Conservation (phyloP, 2,888 invertebrate genomes). For the Hemicrepidius hirtus region DNA sequence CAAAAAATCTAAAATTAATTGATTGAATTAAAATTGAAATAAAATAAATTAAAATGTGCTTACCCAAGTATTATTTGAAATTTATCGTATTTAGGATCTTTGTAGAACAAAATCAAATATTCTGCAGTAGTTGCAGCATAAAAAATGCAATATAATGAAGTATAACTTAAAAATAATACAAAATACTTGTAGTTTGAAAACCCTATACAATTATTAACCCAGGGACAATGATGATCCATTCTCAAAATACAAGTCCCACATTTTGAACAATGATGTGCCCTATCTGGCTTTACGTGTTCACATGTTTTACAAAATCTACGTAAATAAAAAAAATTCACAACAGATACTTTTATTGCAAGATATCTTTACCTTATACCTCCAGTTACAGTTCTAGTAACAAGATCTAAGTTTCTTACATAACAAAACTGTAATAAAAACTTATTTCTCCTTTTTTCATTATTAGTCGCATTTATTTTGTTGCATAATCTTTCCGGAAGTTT, state of each 20-base stretch:
- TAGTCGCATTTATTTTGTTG: constrained; percentile 84
- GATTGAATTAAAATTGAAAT: neutral
- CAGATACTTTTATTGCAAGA: neutral
- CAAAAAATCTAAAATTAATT: constrained; percentile 90
- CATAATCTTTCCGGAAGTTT: constrained; percentile 83
- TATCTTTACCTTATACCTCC: constrained; percentile 81
- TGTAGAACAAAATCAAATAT: constrained; percentile 89
- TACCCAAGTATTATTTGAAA: constrained; percentile 81
- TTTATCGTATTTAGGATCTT: constrained; percentile 83
- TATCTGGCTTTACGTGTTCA: constrained; percentile 92
- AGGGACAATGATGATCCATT: constrained; percentile 99
- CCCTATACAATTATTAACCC: constrained; percentile 97
- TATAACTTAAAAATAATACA: constrained; percentile 93
- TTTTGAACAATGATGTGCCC: constrained; percentile 96
- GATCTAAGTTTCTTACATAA: constrained; percentile 83
- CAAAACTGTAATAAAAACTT: constrained; percentile 80
- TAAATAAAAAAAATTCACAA: neutral
- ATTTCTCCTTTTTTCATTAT: constrained; percentile 79
- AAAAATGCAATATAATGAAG: constrained; percentile 89
- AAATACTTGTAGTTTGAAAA: constrained; percentile 98
- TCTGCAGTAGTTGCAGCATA: constrained; percentile 86
- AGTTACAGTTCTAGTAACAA: constrained; percentile 82
- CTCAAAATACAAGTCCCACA: constrained; percentile 94
- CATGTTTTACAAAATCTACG: constrained; percentile 85
- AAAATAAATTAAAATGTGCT: neutral